Evolutionary conservation across 2,113 vertebrate species (phyloP), one percentile per base, ranked within the genome.

Genomic region (Brachypteracias leptosomus): DNA sequence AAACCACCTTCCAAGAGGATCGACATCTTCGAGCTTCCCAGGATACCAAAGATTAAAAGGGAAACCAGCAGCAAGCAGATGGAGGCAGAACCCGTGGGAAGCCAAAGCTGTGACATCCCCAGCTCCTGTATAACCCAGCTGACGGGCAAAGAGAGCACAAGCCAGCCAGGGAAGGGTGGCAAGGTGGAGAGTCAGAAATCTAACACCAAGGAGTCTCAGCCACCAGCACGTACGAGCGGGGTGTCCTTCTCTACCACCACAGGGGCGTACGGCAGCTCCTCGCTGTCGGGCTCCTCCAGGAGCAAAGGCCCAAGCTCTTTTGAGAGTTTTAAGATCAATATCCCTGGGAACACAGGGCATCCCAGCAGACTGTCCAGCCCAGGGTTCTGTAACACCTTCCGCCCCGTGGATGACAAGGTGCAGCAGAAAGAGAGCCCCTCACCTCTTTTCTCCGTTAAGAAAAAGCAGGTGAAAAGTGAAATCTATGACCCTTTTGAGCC

Each of bases 401-500:
- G 98, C 79, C 93, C 97, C 2, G 91, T 98, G 22, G 98, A 98
- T 2, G 92, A 97, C 18, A 97, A 98, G 79, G 97, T 61, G 16
- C 98, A 93, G 52, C 98, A 97, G 68, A 98, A 97, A 21, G 98
- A 97, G 49, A 95, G 15, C 70, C 88, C 97, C 25, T 88, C 95
- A 0, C 67, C 97, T 18, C 88, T 98, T 26, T 97, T 98, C 84
- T 95, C 96, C 16, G 72, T 96, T 36, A 95, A 97, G 85, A 98
- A 97, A 90, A 98, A 99, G 74, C 97, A 97, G 85, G 97, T 98
- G 31, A 98, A 98, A 88, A 98, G 98, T 42, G 98, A 98, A 74
- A 98, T 99, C n/a, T 99, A 99, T 12, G 99, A 99, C 96, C 99
- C 99, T 33, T 99, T 99, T 91, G 98, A 99, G 73, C 99, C 99